Evolutionary conservation across 2,888 invertebrate species (phyloP).

Genomic region (Prosopocoilus inquinatus): DNA sequence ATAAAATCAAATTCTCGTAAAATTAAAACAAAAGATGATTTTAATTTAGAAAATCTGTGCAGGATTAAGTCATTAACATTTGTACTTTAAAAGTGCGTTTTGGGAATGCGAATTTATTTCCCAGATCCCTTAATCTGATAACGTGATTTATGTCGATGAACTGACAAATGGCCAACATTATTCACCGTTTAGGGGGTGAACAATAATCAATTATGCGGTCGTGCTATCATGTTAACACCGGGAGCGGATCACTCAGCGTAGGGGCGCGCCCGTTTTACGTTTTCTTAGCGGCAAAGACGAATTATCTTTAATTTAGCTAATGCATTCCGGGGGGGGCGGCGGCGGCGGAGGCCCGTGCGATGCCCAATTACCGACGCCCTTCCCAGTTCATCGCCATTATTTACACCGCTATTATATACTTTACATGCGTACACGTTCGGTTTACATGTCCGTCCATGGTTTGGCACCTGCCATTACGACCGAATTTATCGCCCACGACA

Average conservation of each 20-base stretch:
- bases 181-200: no score
- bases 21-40: no score
- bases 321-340: conserved; percentile 26
- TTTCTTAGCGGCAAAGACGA: conserved; percentile 11
- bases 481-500: no score
- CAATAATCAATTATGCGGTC: not conserved
- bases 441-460: not conserved
- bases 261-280: conserved; percentile 2
- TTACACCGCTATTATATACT: conserved; percentile 15
- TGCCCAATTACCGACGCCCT: conserved; percentile 20
- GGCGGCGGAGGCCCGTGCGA: conserved; percentile 23
- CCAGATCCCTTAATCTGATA: no score
- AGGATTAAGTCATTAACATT: no score
- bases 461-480: not conserved
- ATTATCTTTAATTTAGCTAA: conserved; percentile 33
- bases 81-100: no score
- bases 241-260: not conserved
- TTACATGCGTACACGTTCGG: not conserved
- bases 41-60: no score
- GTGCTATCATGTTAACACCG: not conserved
- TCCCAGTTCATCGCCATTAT: conserved; percentile 13
- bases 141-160: no score
- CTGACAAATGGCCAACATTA: no score
- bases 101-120: no score
- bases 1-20: no score